Base-by-base conservation (phyloP, 2,797 vertebrate genomes). In the Leptoclinus maculatus region DNA sequence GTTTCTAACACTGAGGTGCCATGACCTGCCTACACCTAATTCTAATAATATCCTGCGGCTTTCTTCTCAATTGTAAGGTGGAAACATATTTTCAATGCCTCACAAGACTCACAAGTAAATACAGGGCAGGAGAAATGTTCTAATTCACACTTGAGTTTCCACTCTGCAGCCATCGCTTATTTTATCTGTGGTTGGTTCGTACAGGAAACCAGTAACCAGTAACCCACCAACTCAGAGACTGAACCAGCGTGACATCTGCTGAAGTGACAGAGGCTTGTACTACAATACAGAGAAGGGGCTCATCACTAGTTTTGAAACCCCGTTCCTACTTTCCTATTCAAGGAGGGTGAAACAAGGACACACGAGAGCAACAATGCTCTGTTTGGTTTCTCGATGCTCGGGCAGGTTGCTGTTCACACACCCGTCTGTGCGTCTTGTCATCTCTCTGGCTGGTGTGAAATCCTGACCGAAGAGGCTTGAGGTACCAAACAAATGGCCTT, bases 391-490 rank as follows among this genome's bases (percentile, higher is more conserved):
- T 21, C 7, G 1, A 13, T 25, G 49, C 59, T 39, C 14, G 63
- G 83, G 63, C 45, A n/a, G 69, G 77, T 85, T 89, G 71, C 49
- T 84, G 86, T 92, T 94, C 88, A 79, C 92, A 72, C 72, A 77
- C 65, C 59, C 51, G 83, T 82, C 81, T 90, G 77, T 63, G 51
- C 21, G 47, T 80, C 84, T 76, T 85, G 89, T 89, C 85, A 88
- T 91, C 86, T 94, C 89, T 88, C 90, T 60, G 19, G 65, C 70
- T 57, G 69, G 86, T 93, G 93, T 88, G 90, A 95, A 93, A 88
- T 90, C 91, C 87, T 77, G 59, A 80, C 80, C 2, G 16, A 60
- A 54, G 66, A 91, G 53, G 71, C 54, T 71, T 23, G 54, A 85
- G 70, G 74, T 38, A 78, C 76, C 84, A 88, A 34, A 91, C 86